Evolutionary conservation across 2,797 vertebrate species (phyloP).

Genomic region (Pangasius sanitwongsei): DNA sequence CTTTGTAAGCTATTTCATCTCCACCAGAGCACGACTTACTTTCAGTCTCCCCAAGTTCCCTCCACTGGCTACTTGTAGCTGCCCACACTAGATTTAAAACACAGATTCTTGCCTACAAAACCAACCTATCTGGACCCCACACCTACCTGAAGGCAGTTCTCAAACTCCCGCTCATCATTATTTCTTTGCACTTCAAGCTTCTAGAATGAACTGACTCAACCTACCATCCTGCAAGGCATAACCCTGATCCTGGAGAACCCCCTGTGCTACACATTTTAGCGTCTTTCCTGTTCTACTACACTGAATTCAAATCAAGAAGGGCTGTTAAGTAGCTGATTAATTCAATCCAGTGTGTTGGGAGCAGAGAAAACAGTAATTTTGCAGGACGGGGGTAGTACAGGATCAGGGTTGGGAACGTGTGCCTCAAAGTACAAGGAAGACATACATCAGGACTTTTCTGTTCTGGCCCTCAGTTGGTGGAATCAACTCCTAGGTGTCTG

Average conservation of each 20-base stretch:
- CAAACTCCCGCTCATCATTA: background rate
- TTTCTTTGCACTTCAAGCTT: background rate
- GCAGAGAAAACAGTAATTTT: background rate
- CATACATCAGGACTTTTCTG: background rate
- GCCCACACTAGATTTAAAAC: constrained; percentile 1
- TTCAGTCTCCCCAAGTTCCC: background rate
- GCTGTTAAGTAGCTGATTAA: background rate
- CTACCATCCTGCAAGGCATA: background rate
- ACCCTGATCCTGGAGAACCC: background rate
- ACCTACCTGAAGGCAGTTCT: background rate
- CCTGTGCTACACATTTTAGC: background rate
- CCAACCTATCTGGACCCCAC: background rate
- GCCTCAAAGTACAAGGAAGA: background rate
- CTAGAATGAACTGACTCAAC: background rate
- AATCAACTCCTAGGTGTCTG: background rate
- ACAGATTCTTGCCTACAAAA: background rate
- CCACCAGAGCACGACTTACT: background rate
- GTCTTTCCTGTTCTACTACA: background rate
- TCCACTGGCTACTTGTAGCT: background rate
- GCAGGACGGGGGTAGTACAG: too few relatives aligned
- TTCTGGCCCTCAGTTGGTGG: background rate
- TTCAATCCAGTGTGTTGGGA: background rate
- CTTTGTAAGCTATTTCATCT: constrained; percentile 9
- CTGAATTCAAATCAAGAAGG: background rate
- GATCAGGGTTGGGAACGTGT: background rate